Conservation (phyloP, 2,797 vertebrate species). For the Hydrolagus colliei region DNA sequence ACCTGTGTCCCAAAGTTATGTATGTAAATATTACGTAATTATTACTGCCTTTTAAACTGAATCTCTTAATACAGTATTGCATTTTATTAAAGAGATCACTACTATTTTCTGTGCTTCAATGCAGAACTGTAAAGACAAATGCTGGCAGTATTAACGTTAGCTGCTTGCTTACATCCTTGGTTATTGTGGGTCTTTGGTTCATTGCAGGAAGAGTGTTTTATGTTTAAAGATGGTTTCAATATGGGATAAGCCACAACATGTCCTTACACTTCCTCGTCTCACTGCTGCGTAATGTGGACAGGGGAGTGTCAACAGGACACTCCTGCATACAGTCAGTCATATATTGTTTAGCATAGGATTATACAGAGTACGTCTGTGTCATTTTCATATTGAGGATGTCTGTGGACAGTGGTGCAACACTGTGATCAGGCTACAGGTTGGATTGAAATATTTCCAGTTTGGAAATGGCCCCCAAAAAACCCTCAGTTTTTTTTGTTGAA, state of each 20-base stretch:
- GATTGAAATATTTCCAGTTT: not conserved
- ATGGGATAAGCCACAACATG: not conserved
- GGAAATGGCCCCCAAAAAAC: not conserved
- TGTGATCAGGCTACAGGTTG: not conserved
- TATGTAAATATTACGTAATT: too few relatives aligned
- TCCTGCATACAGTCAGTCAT: not conserved
- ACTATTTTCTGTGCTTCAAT: conserved; percentile 19
- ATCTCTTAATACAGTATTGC: not conserved
- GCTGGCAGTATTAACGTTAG: not conserved
- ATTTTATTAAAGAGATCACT: conserved; percentile 20
- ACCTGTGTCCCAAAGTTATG: not conserved
- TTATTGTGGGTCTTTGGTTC: not conserved
- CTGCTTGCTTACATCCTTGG: not conserved
- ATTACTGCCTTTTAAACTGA: not conserved
- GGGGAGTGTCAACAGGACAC: too few relatives aligned
- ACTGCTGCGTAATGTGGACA: not conserved
- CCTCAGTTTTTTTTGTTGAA: not conserved
- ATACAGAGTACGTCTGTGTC: too few relatives aligned
- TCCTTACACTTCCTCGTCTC: not conserved
- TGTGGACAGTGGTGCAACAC: not conserved
- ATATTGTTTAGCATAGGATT: too few relatives aligned
- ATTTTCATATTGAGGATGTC: not conserved
- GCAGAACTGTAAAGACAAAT: not conserved
- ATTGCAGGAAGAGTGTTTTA: not conserved
- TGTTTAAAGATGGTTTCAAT: not conserved